These are phyloP conservation scores for Pseudoips prasinana DNA, from an alignment of 2,888 invertebrate genomes.

Conservation along the genomic window DNA sequence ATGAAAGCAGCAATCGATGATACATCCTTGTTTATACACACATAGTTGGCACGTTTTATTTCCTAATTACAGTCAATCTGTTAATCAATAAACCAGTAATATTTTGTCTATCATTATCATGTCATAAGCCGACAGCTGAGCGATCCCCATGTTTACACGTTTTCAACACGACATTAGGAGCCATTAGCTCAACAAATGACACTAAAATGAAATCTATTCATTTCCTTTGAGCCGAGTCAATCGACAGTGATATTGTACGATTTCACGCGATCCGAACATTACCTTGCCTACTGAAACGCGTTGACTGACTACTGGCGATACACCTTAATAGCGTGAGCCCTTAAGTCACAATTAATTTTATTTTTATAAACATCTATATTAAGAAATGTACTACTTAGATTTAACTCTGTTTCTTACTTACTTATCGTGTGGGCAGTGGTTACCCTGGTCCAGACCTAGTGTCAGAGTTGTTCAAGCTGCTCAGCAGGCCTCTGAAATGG, in stretches of 20 bases:
- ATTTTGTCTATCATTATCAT: conserved; percentile 47
- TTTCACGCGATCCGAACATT: conserved; percentile 79
- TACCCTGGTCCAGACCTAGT: no score
- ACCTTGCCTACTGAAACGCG: conserved; percentile 37
- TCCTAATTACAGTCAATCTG: conserved; percentile 7
- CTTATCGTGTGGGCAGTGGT: no score
- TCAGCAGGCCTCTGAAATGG: no score
- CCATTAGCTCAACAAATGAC: conserved; percentile 80
- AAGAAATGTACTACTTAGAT: no score
- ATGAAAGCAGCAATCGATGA: no score
- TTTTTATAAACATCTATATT: conserved; percentile 17
- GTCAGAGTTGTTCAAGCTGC: no score
- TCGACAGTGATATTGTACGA: conserved; percentile 73
- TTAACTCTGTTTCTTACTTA: no score
- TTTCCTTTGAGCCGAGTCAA: conserved; percentile 77
- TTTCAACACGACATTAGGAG: conserved; percentile 64
- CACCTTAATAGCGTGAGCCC: conserved; percentile 24
- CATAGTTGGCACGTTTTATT: no score
- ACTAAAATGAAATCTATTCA: conserved; percentile 82
- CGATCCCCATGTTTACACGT: conserved; percentile 49
- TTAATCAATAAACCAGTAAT: conserved; percentile 28
- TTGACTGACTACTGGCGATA: no score
- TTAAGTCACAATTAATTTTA: conserved; percentile 23
- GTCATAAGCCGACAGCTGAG: conserved; percentile 47
- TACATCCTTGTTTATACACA: no score